phyloP scores from a whole-genome alignment of 2,888 invertebrate genomes.

The Coelopa pilipes region DNA sequence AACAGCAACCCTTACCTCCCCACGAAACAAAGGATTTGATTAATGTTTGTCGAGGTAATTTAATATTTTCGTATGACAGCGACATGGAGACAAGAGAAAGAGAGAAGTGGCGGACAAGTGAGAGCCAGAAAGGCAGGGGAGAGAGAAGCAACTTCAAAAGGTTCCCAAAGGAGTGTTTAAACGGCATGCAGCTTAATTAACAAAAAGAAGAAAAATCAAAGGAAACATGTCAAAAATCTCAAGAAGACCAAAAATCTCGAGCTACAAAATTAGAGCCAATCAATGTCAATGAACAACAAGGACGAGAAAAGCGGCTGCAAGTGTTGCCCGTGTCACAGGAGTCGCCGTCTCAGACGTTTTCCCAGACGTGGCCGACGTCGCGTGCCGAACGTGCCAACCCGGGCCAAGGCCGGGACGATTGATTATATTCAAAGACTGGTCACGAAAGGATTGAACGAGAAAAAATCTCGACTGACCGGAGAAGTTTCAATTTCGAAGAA shows the following conservation, averaged over 20 bases:
- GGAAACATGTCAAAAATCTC: neutral
- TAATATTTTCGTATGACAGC: neutral
- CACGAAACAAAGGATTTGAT: slow-evolving; percentile 6
- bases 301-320: neutral
- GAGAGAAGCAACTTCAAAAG: too few species aligned
- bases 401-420: too few species aligned
- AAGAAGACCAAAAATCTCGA: neutral
- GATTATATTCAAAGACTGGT: too few species aligned
- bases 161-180: neutral
- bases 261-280: neutral
- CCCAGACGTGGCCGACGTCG: too few species aligned
- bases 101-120: neutral
- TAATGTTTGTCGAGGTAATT: neutral
- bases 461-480: too few species aligned
- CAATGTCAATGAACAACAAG: neutral
- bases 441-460: too few species aligned
- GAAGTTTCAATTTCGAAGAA: too few species aligned
- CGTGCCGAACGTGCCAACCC: too few species aligned
- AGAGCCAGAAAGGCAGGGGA: too few species aligned
- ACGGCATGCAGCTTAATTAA: slow-evolving; percentile 2
- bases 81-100: slow-evolving; percentile 6
- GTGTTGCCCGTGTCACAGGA: too few species aligned
- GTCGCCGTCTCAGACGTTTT: too few species aligned
- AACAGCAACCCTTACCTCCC: too few species aligned
- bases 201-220: neutral